Evolutionary conservation across 2,888 invertebrate species (phyloP), one percentile per base, ranked within the genome.

Genomic region (Punctoribates punctum): DNA sequence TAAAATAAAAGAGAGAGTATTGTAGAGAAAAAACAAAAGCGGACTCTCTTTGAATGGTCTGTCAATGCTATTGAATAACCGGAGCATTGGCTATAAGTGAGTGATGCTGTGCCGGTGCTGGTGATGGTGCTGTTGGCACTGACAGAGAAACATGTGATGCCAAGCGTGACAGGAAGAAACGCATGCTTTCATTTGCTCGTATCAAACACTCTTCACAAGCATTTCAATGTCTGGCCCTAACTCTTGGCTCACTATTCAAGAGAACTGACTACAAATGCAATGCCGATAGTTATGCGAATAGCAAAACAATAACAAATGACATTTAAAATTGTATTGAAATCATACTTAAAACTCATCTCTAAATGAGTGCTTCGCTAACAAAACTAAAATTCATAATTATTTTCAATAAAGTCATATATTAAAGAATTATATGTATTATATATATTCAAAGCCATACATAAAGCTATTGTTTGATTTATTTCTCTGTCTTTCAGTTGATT

Each of bases 81-180:
- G 34, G 8, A 34, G 62, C 1, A 65, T 5, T 34, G 11, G 29
- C 17, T 48, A 48, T 57, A 9, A 20, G 57, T 23, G 1, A 23
- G 11, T 20, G 20, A 23, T n/a, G 25, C 60, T n/a, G 54, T 54
- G 4, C 15, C 9, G 15, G 20, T 20, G n/a, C 54, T 20, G 54
- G 5, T n/a, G n/a, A n/a, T 54, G 54, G 54, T 5, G 11, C 57
- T 57, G 23, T 57, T 25, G 57, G 57, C 25, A 25, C 9, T 23
- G 25, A 25, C 11, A 25, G 25, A 25, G 11, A 20, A 9, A 34
- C 65, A 65, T 70, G 42, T 46, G n/a, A 46, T n/a, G 34, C 42
- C 20, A 70, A 34, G 70, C 70, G 70, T 70, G 70, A 70, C 70
- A 70, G 70, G 70, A 70, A 70, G 70, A 46, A 70, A 70, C 70